Evolutionary conservation across 2,888 invertebrate species (phyloP).

Genomic region (Calliopum simillimum): DNA sequence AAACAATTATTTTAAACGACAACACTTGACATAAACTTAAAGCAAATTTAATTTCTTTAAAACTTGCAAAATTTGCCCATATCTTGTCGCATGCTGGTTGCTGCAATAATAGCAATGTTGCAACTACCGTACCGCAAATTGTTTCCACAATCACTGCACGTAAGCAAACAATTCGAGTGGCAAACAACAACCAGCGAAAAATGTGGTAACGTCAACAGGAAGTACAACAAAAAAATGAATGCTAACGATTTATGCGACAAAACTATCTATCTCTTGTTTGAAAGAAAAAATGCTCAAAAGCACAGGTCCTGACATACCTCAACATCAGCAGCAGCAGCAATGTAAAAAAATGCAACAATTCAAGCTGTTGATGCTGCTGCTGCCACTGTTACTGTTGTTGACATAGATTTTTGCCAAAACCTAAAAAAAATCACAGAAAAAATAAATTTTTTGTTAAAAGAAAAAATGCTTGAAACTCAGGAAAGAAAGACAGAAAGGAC

Average conservation of each 20-base stretch:
- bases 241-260: conserved; percentile 61
- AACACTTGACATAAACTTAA: too few relatives aligned
- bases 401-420: conserved; percentile 44
- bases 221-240: conserved; percentile 21
- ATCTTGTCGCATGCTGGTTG: too few relatives aligned
- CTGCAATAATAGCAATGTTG: too few relatives aligned
- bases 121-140: neutral
- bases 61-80: too few relatives aligned
- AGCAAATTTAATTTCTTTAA: too few relatives aligned
- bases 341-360: conserved; percentile 27
- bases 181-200: conserved; percentile 52
- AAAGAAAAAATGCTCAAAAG: neutral
- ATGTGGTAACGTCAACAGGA: conserved; percentile 65
- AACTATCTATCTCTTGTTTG: conserved; percentile 31
- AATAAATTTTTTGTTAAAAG: neutral
- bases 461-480: conserved; percentile 16
- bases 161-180: conserved; percentile 66
- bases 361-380: conserved; percentile 42
- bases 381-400: too few relatives aligned
- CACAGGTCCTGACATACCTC: neutral
- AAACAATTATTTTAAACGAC: too few relatives aligned
- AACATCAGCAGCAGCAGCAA: neutral
- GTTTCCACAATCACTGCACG: conserved; percentile 61
- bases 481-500: conserved; percentile 26
- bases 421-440: conserved; percentile 25